Evolutionary conservation across 2,113 vertebrate species (phyloP).

Genomic region (Helogale parvula): DNA sequence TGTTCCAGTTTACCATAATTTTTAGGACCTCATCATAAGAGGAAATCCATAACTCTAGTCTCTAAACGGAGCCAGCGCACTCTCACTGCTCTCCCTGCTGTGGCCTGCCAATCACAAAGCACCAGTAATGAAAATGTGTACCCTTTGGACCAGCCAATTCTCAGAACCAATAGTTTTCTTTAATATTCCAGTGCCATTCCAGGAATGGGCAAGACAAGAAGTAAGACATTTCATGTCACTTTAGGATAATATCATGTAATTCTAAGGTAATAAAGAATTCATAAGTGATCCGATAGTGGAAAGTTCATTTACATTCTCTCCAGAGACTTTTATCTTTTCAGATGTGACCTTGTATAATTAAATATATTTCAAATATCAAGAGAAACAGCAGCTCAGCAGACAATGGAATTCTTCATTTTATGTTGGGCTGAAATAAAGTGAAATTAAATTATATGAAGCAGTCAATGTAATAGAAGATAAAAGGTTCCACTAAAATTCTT

Average conservation of each 20-base stretch:
- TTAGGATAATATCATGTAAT: constrained; percentile 89
- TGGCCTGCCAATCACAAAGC: constrained; percentile 79
- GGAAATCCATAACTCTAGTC: constrained; percentile 73
- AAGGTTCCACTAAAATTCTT: constrained; percentile 84
- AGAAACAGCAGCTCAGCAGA: constrained; percentile 85
- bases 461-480: constrained; percentile 84
- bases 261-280: constrained; percentile 89
- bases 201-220: constrained; percentile 85
- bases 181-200: constrained; percentile 85
- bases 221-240: constrained; percentile 89
- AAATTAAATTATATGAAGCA: constrained; percentile 88
- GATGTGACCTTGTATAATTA: constrained; percentile 91
- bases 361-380: constrained; percentile 89
- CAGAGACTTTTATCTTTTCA: constrained; percentile 85
- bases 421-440: constrained; percentile 81
- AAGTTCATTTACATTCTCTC: constrained; percentile 88
- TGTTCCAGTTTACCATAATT: constrained; percentile 81
- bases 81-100: constrained; percentile 73
- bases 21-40: constrained; percentile 79
- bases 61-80: constrained; percentile 75
- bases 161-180: constrained; percentile 86
- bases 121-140: constrained; percentile 77
- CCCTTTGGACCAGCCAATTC: constrained; percentile 82
- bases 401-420: constrained; percentile 86
- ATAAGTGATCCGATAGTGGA: constrained; percentile 85